Base-by-base conservation (phyloP, 2,888 invertebrate genomes). In the Mayetiola destructor region DNA sequence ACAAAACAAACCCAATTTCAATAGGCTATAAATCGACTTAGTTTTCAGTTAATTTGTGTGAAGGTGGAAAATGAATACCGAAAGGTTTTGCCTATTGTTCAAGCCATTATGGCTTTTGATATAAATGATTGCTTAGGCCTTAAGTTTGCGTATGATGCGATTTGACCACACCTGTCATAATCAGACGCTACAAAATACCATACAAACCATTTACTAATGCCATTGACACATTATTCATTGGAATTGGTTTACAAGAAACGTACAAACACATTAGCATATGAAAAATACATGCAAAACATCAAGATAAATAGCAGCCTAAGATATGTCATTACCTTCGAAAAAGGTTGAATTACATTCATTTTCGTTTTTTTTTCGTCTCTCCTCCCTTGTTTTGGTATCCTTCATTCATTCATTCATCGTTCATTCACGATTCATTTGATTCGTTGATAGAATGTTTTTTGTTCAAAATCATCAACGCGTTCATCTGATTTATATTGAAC, bases 151-250 rank as follows among this genome's bases (percentile, higher is more conserved):
- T 48, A n/a, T 48, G 48, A 27, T 48, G 48, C 27, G 14, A n/a
- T 23, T 48, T 27, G 48, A 48, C 48, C 48, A 48, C 48, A 48
- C 48, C 48, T 48, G 48, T 48, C 48, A 48, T 48, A 48, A 48
- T 48, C 48, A 48, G 48, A 27, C 16, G 40, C 21, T 21, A 21
- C 40, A 21, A 40, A 40, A 12, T 8, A 14, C 40, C n/a, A n/a
- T n/a, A 40, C 21, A 40, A 20, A 40, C 40, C 20, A n/a, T n/a
- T n/a, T n/a, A n/a, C 48, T 48, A 23, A 48, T 16, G 16, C 48
- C 48, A 40, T 12, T 10, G 23, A n/a, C 21, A 10, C 48, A 48
- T 48, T 48, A 27, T 48, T 48, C 48, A 48, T n/a, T n/a, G n/a
- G n/a, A n/a, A n/a, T n/a, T n/a, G n/a, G n/a, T n/a, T n/a, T n/a